Evolutionary conservation across 2,797 vertebrate genomes (phyloP).

Genomic region (Loriculus beryllinus): DNA sequence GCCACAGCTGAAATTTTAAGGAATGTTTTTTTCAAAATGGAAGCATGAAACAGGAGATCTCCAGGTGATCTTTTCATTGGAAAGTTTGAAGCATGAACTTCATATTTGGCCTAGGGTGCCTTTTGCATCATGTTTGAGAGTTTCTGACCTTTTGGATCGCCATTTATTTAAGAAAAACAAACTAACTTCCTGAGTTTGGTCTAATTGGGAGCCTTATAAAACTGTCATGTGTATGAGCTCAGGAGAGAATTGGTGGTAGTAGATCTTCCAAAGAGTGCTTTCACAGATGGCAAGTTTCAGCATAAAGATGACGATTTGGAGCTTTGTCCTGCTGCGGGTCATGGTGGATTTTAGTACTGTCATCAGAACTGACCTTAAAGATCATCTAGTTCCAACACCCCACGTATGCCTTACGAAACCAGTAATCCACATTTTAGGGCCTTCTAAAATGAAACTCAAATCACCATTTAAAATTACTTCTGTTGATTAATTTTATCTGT

Average conservation of each 20-base stretch:
- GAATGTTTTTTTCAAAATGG: background rate
- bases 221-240: background rate
- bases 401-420: background rate
- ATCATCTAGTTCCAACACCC: background rate
- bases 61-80: background rate
- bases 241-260: background rate
- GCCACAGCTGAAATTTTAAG: background rate
- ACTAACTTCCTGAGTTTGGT: background rate
- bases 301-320: background rate
- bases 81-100: background rate
- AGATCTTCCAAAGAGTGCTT: background rate
- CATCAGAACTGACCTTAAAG: background rate
- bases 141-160: background rate
- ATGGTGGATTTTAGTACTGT: background rate
- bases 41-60: background rate
- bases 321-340: background rate
- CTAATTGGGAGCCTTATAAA: background rate
- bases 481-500: background rate
- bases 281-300: background rate
- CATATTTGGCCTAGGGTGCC: background rate
- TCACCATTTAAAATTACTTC: background rate
- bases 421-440: background rate
- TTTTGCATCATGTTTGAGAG: background rate
- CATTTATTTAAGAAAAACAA: background rate
- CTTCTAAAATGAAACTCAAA: background rate